Conservation (phyloP, 1,140 invertebrate species). For the Melanaphis sacchari region DNA sequence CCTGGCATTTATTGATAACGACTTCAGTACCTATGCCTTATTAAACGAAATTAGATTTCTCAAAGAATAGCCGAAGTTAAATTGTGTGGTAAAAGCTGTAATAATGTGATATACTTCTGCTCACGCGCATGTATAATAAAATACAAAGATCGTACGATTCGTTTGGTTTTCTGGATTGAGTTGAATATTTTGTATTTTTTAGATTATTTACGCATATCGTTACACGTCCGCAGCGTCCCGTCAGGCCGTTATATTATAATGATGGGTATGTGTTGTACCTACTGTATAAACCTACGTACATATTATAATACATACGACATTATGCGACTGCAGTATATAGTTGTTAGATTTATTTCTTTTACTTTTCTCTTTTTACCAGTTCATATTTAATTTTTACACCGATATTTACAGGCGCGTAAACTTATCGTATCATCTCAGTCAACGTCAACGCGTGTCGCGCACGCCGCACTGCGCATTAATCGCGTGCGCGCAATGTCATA, state of each 20-base stretch:
- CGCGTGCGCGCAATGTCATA: not conserved
- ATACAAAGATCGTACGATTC: not conserved
- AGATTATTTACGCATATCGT: not conserved
- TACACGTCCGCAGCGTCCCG: not conserved
- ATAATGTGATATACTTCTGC: too few relatives aligned
- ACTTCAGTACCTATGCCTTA: too few relatives aligned
- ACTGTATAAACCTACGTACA: not conserved
- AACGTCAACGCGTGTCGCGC: conserved; percentile 34
- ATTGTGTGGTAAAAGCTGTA: too few relatives aligned
- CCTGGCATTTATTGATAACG: too few relatives aligned
- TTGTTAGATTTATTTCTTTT: not conserved
- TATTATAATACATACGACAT: not conserved
- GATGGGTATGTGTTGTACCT: not conserved
- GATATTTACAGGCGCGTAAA: not conserved
- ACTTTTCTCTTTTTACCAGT: not conserved
- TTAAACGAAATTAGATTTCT: too few relatives aligned
- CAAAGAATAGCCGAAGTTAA: too few relatives aligned
- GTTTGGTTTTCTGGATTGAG: not conserved
- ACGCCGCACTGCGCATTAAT: conserved; percentile 13
- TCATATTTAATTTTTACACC: conserved; percentile 16
- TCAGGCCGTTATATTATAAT: not conserved
- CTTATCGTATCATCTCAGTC: conserved; percentile 36
- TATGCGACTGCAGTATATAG: not conserved
- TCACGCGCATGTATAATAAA: too few relatives aligned
- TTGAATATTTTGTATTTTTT: not conserved